Percentiles rank a stretch among this genome's conserved stretches.
Evolutionary conservation across 2,888 invertebrate species (phyloP).

Genomic region (Gortyna flavago): DNA sequence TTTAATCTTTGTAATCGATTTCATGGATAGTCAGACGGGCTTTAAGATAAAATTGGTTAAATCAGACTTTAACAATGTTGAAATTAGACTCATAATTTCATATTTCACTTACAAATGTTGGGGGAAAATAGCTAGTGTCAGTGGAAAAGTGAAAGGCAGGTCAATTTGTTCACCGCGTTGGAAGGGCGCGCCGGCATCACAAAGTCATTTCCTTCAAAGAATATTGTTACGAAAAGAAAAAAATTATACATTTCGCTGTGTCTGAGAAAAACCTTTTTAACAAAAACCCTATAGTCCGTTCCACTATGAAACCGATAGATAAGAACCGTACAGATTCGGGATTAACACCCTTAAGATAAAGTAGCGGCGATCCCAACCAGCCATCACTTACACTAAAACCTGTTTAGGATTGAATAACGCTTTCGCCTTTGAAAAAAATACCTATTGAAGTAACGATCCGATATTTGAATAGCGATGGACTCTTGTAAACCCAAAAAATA

Average conservation of each 20-base stretch:
- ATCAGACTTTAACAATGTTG: slow-evolving; percentile 18
- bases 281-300: slow-evolving; percentile 52
- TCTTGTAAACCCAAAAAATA: slow-evolving; percentile 60
- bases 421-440: slow-evolving; percentile 68
- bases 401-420: slow-evolving; percentile 72
- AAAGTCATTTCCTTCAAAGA: slow-evolving; percentile 47
- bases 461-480: slow-evolving; percentile 67
- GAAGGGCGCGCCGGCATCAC: slow-evolving; percentile 19
- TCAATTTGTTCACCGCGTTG: slow-evolving; percentile 38
- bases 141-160: slow-evolving; percentile 13
- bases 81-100: slow-evolving; percentile 32
- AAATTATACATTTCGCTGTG: slow-evolving; percentile 56
- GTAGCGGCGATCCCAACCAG: slow-evolving; percentile 67
- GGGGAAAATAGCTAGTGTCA: slow-evolving; percentile 3
- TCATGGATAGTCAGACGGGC: neutral
- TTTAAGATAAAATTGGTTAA: slow-evolving; percentile 1
- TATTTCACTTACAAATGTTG: slow-evolving; percentile 18
- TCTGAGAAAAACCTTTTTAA: slow-evolving; percentile 60
- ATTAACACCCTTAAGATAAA: slow-evolving; percentile 77
- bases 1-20: slow-evolving; percentile 9
- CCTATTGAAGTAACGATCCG: slow-evolving; percentile 65
- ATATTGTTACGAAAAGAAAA: slow-evolving; percentile 48
- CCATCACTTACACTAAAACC: slow-evolving; percentile 71
- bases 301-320: slow-evolving; percentile 68
- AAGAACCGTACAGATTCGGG: slow-evolving; percentile 69